phyloP scores from a whole-genome alignment of 2,888 invertebrate genomes.

The Therioaphis trifolii region DNA sequence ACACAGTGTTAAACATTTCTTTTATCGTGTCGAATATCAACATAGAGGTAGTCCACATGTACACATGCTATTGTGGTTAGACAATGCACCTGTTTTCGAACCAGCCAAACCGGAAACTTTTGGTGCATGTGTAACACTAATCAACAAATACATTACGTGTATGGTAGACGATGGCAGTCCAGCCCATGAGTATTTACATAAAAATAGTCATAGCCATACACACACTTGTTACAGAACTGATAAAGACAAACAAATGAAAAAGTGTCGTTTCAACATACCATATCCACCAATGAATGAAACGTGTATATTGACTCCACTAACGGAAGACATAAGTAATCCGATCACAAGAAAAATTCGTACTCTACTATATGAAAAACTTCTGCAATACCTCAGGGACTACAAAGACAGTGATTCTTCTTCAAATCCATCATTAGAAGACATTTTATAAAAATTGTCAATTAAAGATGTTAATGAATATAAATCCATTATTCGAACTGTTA shows the following conservation, averaged over 20 bases:
- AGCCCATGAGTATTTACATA: slow-evolving; percentile 63
- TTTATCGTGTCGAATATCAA: slow-evolving; percentile 66
- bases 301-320: not conserved
- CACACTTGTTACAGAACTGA: slow-evolving; percentile 63
- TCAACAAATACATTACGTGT: slow-evolving; percentile 65
- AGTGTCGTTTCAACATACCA: slow-evolving; percentile 34
- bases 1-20: not conserved
- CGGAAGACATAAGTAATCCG: not conserved
- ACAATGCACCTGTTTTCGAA: slow-evolving; percentile 2
- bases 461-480: too few relatives aligned
- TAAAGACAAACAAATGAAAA: slow-evolving; percentile 61
- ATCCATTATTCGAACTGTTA: not conserved
- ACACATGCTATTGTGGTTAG: slow-evolving; percentile 5
- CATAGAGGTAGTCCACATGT: slow-evolving; percentile 65
- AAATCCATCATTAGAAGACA: not conserved
- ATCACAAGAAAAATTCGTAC: not conserved
- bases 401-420: not conserved
- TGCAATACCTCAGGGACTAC: not conserved
- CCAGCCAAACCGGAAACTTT: slow-evolving; percentile 14
- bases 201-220: slow-evolving; percentile 64
- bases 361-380: not conserved
- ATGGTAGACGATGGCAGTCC: slow-evolving; percentile 63
- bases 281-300: not conserved
- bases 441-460: not conserved
- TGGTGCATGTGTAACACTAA: slow-evolving; percentile 62